Base-by-base conservation (phyloP, 2,888 invertebrate genomes). In the Brachyptera putata region DNA sequence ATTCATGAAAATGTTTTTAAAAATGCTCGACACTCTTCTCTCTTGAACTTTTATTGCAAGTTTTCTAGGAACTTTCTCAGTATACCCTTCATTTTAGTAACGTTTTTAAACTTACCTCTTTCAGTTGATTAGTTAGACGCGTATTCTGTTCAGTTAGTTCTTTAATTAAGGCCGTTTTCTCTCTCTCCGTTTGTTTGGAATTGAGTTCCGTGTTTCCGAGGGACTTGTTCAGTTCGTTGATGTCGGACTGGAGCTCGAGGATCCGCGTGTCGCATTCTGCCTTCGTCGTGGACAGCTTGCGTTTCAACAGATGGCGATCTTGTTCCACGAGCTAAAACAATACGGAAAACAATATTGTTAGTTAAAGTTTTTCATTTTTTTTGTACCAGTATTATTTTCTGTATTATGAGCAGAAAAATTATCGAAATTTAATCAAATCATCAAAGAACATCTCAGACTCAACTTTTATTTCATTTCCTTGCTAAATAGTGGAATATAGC, bases 71-170 rank as follows among this genome's bases (percentile, higher is more conserved):
- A n/a, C n/a, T n/a, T n/a, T n/a, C n/a, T n/a, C n/a, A n/a, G n/a
- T n/a, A n/a, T n/a, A n/a, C n/a, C n/a, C n/a, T n/a, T n/a, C n/a
- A n/a, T n/a, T n/a, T n/a, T n/a, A n/a, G n/a, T n/a, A n/a, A n/a
- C n/a, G n/a, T n/a, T n/a, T n/a, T n/a, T n/a, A n/a, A n/a, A 63
- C 68, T 65, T 57, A 79, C 89, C 75, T 92, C 89, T 74, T 91
- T 89, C 60, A 96, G 82, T 75, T 95, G 92, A 57, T 83, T 82
- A 7, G 93, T 91, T 50, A 96, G 81, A 64, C 91, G 79, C 60
- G 88, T 85, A 75, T 95, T 95, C 77, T 96, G 95, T 63, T 91
- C 89, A 25, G 89, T 90, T 64, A 95, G 80, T 76, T 95, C 88
- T 57, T 85, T 81, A 63, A 95, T 88, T 61, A 94, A 79, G 64